Conservation (phyloP, 2,888 invertebrate genomes). For the Ormyrus labotus region DNA sequence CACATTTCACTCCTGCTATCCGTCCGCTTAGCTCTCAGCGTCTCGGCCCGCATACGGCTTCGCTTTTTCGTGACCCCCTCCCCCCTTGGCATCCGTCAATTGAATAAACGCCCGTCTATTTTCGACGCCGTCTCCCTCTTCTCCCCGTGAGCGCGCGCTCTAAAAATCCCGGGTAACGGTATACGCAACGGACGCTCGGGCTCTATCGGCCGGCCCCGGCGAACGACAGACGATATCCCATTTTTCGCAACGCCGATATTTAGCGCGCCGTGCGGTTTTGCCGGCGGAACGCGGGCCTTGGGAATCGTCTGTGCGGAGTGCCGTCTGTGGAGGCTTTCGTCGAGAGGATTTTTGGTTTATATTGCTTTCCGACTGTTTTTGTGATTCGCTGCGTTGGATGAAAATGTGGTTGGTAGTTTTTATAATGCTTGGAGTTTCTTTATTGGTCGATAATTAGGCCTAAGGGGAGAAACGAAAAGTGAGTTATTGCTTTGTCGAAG, state of each 20-base stretch:
- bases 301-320: too few species aligned
- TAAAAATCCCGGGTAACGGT: slow-evolving; percentile 19
- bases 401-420: too few species aligned
- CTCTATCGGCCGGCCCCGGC: neutral
- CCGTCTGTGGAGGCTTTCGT: too few species aligned
- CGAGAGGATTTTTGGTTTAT: too few species aligned
- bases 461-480: too few species aligned
- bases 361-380: too few species aligned
- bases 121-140: neutral
- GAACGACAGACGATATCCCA: slow-evolving; percentile 19
- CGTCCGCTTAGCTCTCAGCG: neutral
- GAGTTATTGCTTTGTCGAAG: too few species aligned
- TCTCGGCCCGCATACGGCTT: slow-evolving; percentile 12
- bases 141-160: neutral
- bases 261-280: too few species aligned
- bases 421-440: too few species aligned
- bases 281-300: too few species aligned
- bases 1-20: neutral
- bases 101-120: slow-evolving; percentile 51
- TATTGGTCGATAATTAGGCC: too few species aligned
- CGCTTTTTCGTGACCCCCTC: too few species aligned
- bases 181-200: neutral
- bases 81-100: slow-evolving; percentile 15
- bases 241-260: slow-evolving; percentile 19
- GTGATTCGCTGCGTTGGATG: neutral